Evolutionary conservation across 23 tunicate species (phyloP), one percentile per base, ranked within the genome.

Genomic region (Clavelina lepadiformis): DNA sequence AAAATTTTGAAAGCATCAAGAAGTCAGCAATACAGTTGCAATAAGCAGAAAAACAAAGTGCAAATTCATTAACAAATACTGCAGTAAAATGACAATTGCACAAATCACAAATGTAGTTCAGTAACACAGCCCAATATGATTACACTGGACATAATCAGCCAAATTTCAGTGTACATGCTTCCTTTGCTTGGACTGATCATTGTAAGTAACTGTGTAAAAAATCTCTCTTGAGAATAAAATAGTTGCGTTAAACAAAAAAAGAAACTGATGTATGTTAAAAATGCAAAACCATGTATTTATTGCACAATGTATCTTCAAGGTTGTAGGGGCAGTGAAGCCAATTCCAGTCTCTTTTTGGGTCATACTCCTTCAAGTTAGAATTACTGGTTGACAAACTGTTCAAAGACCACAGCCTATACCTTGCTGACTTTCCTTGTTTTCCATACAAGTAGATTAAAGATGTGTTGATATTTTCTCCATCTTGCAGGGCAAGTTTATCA

Each of bases 391-490:
- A 33, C 19, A 78, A 32, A 21, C 41, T 32, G 18, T 68, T 38
- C 61, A 78, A 23, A 0, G 76, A 68, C 84, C 84, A 78, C 19
- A 78, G 46, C 26, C 60, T 59, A 58, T 78, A 54, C 52, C 56
- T 58, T 24, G 84, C 76, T 1, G 84, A 78, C 27, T 69, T 78
- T 29, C 84, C 84, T 46, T 78, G 84, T 31, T 78, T 78, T 18
- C 69, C 69, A 32, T 47, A 78, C 37, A 78, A 56, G 46, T 58
- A 50, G 35, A 78, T 22, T n/a, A n/a, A n/a, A n/a, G 5, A 68
- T 35, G 0, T 59, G 20, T 22, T 24, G 73, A 46, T 68, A n/a
- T n/a, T n/a, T n/a, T n/a, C n/a, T n/a, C n/a, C n/a, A n/a, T n/a
- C n/a, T n/a, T n/a, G n/a, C n/a, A n/a, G n/a, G n/a, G n/a, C n/a